Evolutionary conservation across 2,888 invertebrate genomes (phyloP), one percentile per base, ranked within the genome.

Genomic region (Cacoxenus indagator): DNA sequence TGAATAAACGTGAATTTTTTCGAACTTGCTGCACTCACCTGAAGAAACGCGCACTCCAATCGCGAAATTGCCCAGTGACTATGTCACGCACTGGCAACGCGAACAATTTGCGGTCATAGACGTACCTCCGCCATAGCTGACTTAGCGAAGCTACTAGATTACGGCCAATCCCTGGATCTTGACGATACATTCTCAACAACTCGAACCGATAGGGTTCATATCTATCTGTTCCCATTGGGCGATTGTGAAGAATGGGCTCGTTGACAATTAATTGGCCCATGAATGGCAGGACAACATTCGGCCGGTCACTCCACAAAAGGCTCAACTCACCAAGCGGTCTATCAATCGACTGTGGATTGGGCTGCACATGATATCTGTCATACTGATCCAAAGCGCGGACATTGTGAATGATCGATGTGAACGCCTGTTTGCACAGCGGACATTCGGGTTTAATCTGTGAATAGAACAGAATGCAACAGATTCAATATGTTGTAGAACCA

Each of bases 371-470:
- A 85, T 96, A 95, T 84, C 96, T 94, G 79, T 98, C 97, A 88
- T 95, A 97, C 79, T 96, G 95, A 74, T 93, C 91, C 85, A 93
- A 93, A 0, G 96, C 94, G 76, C 94, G 92, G 3, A 97, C 95
- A 91, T 96, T 97, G 88, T 97, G 96, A 71, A 97, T 95, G 69
- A 98, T 98, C 6, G 94, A 94, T 78, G 93, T 94, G 87, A 98
- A 98, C 3, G 92, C 91, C 85, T 96, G 95, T 85, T 98, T 98
- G 88, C 98, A 98, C 0, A 98, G 89, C 0, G 98, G 98, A 87
- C 97, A 97, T 84, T 95, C 96, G 0, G 96, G 92, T 89, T 97
- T 97, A 14, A 97, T 94, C 94, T 94, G n/a, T n/a, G n/a, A n/a
- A n/a, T n/a, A 85, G 5, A 27, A 51, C 59, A 0, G 8, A n/a